Conservation (phyloP, 2,113 vertebrate species). For the Fregetta grallaria region DNA sequence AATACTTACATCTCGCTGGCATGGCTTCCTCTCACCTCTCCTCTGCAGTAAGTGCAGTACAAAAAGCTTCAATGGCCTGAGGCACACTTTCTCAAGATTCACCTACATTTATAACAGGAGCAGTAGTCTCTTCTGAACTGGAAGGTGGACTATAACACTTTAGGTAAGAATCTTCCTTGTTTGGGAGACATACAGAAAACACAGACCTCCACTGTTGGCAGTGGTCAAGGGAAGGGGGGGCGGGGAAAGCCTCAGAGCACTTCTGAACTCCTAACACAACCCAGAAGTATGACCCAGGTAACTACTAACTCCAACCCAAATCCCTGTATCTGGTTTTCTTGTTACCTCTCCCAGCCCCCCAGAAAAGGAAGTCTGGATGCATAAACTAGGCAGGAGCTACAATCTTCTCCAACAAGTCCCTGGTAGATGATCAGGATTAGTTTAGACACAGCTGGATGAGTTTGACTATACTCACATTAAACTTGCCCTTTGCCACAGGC, state of each 20-base stretch:
- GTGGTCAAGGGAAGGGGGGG: background rate
- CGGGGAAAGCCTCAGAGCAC: background rate
- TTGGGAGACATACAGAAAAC: background rate
- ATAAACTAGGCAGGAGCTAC: background rate
- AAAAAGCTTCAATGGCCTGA: background rate
- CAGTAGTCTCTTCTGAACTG: background rate
- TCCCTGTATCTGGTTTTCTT: background rate
- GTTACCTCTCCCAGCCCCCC: fast-evolving
- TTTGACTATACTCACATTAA: background rate
- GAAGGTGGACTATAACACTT: background rate
- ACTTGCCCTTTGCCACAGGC: background rate
- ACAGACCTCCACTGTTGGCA: background rate
- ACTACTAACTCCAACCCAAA: background rate
- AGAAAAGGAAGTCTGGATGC: background rate
- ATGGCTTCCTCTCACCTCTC: background rate
- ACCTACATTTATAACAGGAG: background rate
- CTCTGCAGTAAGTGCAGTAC: background rate
- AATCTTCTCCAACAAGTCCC: background rate
- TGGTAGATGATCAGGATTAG: background rate
- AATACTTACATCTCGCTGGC: background rate
- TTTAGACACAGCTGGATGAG: background rate
- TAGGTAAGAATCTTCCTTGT: background rate
- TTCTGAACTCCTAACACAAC: background rate
- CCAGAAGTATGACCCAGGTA: background rate
- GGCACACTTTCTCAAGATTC: background rate